A percentile compares a stretch with the other conserved stretches of the same genome.
Evolutionary conservation across 2,888 invertebrate genomes (phyloP).

Genomic region (Gryllus longicercus): DNA sequence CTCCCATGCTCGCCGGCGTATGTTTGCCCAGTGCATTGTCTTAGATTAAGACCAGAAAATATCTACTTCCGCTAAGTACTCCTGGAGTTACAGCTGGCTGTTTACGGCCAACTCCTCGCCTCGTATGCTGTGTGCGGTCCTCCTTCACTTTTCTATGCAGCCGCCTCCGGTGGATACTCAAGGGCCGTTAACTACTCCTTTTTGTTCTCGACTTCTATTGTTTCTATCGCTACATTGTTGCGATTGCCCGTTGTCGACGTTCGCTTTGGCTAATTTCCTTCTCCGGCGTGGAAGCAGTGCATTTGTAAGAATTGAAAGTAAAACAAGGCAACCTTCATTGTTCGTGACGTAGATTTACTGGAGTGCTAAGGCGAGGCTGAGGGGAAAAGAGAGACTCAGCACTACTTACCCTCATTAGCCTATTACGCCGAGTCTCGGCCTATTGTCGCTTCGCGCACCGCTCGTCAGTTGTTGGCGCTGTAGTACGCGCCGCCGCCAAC

Average conservation of each 20-base stretch:
- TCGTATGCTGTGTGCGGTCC: background rate
- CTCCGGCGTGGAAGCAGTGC: background rate
- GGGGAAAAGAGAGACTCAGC: background rate
- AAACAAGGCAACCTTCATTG: conserved; percentile 7
- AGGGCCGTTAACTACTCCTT: conserved; percentile 22
- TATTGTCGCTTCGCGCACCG: background rate
- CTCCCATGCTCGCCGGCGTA: background rate
- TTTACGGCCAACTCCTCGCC: too few species aligned
- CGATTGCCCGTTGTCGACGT: conserved; percentile 18
- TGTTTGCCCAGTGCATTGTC: background rate
- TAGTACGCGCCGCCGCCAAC: background rate
- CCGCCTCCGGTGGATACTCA: background rate
- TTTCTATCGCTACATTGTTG: conserved; percentile 24
- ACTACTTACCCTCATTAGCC: conserved; percentile 17
- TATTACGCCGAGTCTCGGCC: background rate
- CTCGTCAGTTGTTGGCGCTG: conserved; percentile 17
- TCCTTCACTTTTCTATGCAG: background rate
- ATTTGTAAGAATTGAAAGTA: conserved; percentile 17
- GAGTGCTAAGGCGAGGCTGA: conserved; percentile 1
- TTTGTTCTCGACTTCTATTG: conserved; percentile 24
- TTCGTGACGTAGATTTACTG: background rate
- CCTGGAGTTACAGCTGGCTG: background rate
- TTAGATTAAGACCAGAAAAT: conserved; percentile 5
- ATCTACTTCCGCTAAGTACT: conserved; percentile 10
- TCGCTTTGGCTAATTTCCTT: conserved; percentile 30